These are phyloP conservation scores for Cariama cristata DNA, from an alignment of 2,113 vertebrate species.

Conservation along the genomic window DNA sequence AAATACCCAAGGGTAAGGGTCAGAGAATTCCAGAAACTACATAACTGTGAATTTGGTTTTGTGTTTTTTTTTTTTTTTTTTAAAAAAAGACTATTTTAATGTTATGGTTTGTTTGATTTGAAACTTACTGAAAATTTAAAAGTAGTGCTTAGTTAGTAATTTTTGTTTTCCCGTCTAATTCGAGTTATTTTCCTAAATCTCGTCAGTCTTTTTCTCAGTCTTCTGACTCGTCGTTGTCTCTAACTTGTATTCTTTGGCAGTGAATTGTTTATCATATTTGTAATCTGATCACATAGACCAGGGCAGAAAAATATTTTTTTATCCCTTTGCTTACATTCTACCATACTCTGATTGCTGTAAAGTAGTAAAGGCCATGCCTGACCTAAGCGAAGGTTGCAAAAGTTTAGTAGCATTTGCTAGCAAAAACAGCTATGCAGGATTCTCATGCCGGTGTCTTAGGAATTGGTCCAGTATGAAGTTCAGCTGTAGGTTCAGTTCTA, in stretches of 20 bases:
- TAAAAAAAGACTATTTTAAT: neutral
- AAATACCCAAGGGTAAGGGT: neutral
- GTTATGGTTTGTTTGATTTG: neutral
- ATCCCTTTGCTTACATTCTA: constrained; percentile 23
- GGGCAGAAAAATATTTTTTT: constrained; percentile 46
- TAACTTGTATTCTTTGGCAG: constrained; percentile 42
- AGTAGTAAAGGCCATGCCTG: neutral
- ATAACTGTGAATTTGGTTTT: neutral
- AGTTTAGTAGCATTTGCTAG: neutral
- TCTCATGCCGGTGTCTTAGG: neutral
- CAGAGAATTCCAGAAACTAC: neutral
- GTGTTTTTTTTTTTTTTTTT: too few relatives aligned
- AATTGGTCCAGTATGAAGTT: neutral
- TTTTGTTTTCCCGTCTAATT: neutral
- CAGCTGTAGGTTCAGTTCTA: neutral
- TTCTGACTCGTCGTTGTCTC: neutral
- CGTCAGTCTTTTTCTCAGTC: neutral
- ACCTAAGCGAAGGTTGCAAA: neutral
- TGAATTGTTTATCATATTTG: constrained; percentile 26
- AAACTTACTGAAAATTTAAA: neutral
- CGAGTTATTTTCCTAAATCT: neutral
- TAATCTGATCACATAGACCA: constrained; percentile 20
- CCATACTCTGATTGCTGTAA: neutral
- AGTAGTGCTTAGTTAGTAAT: neutral
- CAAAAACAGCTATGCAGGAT: neutral